Evolutionary conservation across 2,113 vertebrate species (phyloP).

Genomic region (Tyto alba): DNA sequence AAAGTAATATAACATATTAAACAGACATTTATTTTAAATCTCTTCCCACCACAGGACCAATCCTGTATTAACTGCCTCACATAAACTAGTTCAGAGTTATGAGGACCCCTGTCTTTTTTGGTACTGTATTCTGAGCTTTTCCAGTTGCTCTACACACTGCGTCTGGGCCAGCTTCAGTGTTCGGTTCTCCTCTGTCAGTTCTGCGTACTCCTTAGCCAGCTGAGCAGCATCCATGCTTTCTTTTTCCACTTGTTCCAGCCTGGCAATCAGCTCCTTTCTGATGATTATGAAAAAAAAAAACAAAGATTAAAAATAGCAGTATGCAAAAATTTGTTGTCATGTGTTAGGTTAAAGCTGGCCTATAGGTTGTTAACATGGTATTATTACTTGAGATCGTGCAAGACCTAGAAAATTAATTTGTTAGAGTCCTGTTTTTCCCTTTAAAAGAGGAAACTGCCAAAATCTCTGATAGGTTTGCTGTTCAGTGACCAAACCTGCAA

Average conservation of each 20-base stretch:
- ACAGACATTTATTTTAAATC: conserved; percentile 48
- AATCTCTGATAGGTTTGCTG: background rate
- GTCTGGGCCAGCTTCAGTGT: conserved; percentile 85
- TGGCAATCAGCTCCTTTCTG: conserved; percentile 89
- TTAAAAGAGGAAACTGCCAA: background rate
- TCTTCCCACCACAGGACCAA: conserved; percentile 21
- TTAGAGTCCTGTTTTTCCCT: background rate
- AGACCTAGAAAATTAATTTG: background rate
- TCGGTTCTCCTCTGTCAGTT: conserved; percentile 90
- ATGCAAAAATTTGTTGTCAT: background rate
- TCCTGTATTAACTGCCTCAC: background rate
- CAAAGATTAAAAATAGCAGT: background rate
- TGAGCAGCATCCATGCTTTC: conserved; percentile 84
- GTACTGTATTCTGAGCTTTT: conserved; percentile 84
- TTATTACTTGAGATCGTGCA: background rate
- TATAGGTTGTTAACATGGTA: background rate
- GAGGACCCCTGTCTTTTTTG: conserved; percentile 87
- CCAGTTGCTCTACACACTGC: conserved; percentile 87
- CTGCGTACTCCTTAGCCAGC: conserved; percentile 87
- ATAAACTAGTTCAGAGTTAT: conserved; percentile 68
- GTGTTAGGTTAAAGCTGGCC: background rate
- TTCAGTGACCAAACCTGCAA: background rate
- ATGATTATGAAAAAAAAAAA: background rate
- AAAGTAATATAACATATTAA: conserved; percentile 48
- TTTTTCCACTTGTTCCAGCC: conserved; percentile 89